These are phyloP conservation scores for Pteria penguin DNA, from an alignment of 2,888 invertebrate genomes.

Conservation along the genomic window DNA sequence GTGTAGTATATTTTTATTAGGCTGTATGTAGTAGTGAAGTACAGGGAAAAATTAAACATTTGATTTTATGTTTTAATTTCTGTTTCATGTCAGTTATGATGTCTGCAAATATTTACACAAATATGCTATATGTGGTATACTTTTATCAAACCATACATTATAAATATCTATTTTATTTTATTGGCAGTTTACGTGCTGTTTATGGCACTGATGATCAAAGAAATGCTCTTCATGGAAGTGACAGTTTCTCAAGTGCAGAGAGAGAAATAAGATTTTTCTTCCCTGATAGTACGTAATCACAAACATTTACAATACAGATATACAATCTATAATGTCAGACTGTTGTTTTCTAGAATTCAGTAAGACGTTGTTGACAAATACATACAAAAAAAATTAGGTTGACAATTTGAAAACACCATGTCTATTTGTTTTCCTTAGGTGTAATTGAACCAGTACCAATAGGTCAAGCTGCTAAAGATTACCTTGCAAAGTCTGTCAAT, in stretches of 20 bases:
- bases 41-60: too few species aligned
- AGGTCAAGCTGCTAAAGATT: conserved; percentile 85
- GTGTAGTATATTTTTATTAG: too few species aligned
- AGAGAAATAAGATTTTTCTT: conserved; percentile 94
- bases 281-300: conserved; percentile 88
- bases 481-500: conserved; percentile 86
- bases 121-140: too few species aligned
- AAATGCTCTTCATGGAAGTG: conserved; percentile 91
- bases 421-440: conserved; percentile 84
- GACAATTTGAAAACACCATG: not conserved
- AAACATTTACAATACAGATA: too few species aligned
- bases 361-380: not conserved
- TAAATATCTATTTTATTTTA: not conserved
- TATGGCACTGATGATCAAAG: conserved; percentile 84
- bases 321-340: too few species aligned
- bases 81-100: too few species aligned
- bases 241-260: conserved; percentile 84
- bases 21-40: too few species aligned
- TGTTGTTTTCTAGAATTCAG: not conserved
- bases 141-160: too few species aligned
- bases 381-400: not conserved
- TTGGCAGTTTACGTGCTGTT: conserved; percentile 81
- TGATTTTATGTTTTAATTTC: too few species aligned
- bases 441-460: conserved; percentile 87
- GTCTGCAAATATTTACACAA: too few species aligned